Evolutionary conservation across 2,888 invertebrate species (phyloP).

Genomic region (Polia nebulosa): DNA sequence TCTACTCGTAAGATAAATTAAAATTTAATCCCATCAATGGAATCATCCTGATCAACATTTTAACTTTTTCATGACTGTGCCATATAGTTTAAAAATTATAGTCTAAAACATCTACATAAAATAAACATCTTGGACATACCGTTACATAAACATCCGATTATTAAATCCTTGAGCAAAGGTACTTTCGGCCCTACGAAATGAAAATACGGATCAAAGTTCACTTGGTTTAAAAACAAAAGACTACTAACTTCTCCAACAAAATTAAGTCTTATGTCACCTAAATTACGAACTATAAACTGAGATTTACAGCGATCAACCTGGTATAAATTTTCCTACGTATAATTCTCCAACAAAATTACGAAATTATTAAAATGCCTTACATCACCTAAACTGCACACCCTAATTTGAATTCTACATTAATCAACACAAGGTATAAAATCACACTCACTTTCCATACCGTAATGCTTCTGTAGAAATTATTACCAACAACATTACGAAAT

Average conservation of each 20-base stretch:
- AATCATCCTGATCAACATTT: neutral
- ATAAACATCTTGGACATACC: conserved; percentile 57
- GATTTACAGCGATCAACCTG: neutral
- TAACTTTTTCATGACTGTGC: neutral
- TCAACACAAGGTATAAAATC: neutral
- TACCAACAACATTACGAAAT: too few species aligned
- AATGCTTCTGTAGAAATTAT: conserved; percentile 88
- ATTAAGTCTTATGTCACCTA: neutral
- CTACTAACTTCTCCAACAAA: too few species aligned
- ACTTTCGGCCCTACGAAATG: conserved; percentile 66
- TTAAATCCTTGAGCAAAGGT: conserved; percentile 54
- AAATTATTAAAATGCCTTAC: conserved; percentile 3
- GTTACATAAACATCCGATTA: conserved; percentile 43
- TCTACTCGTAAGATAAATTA: neutral
- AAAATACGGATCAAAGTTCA: conserved; percentile 57
- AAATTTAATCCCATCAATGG: neutral
- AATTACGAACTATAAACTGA: neutral
- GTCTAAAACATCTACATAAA: conserved; percentile 54
- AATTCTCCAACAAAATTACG: neutral
- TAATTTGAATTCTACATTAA: neutral
- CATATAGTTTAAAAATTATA: neutral
- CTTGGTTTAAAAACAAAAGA: conserved; percentile 18
- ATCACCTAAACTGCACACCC: neutral
- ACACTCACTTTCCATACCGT: conserved; percentile 80
- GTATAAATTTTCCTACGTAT: too few species aligned